Conservation (phyloP, 2,113 vertebrate species). For the Oreotrochilus melanogaster region DNA sequence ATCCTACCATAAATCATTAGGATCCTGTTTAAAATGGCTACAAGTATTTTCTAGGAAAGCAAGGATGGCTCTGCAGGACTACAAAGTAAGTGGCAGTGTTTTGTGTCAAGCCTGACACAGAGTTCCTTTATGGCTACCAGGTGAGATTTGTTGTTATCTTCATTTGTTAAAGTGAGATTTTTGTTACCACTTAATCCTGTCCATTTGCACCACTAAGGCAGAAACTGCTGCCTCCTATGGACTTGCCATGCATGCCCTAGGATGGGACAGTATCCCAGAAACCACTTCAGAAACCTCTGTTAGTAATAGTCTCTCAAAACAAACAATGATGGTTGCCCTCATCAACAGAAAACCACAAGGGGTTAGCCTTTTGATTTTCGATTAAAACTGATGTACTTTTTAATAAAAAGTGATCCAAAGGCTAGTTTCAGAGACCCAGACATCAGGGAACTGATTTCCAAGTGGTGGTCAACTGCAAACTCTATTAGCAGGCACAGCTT, state of each 20-base stretch:
- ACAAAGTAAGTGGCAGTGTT: not conserved
- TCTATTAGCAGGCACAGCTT: not conserved
- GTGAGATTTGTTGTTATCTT: not conserved
- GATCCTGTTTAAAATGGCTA: not conserved
- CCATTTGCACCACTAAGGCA: not conserved
- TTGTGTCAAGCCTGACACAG: not conserved
- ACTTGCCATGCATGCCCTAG: not conserved
- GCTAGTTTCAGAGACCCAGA: not conserved
- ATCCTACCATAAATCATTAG: not conserved
- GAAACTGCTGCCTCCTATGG: not conserved
- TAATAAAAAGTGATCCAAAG: not conserved
- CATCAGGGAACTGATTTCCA: not conserved
- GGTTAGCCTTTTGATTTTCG: not conserved
- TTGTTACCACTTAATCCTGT: not conserved
- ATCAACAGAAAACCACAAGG: not conserved
- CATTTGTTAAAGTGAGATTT: not conserved
- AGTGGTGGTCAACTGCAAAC: rapidly evolving
- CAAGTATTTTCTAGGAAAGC: not conserved
- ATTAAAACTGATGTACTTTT: not conserved
- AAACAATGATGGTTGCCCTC: rapidly evolving
- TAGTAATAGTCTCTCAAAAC: not conserved
- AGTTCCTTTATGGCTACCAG: not conserved
- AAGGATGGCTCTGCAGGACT: not conserved
- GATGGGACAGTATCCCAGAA: not conserved
- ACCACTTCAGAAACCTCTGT: not conserved